Conservation (phyloP, 2,113 vertebrate species). For the Pluvialis apricaria region DNA sequence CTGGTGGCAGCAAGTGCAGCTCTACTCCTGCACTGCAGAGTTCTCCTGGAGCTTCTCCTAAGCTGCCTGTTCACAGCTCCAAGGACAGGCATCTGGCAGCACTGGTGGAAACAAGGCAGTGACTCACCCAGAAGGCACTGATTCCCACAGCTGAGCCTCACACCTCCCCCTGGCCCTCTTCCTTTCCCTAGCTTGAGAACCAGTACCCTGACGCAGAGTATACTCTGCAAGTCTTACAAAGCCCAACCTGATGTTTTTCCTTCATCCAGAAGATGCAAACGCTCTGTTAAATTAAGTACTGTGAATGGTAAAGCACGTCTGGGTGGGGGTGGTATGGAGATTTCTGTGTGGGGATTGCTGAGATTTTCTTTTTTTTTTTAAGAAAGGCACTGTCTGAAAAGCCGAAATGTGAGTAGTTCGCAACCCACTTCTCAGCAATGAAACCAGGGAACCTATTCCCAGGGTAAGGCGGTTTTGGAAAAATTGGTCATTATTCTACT, state of each 20-base stretch:
- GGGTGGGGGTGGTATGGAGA: background rate
- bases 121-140: background rate
- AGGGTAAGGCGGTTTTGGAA: background rate
- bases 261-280: background rate
- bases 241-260: background rate
- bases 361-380: background rate
- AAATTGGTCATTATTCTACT: background rate
- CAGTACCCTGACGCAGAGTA: background rate
- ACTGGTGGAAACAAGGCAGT: background rate
- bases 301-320: background rate
- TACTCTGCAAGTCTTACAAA: background rate
- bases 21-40: background rate
- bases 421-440: background rate
- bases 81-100: background rate
- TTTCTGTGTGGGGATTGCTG: background rate
- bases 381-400: background rate
- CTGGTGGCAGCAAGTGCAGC: background rate
- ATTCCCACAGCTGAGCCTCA: fast-evolving
- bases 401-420: fast-evolving
- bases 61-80: background rate
- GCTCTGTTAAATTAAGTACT: background rate
- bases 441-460: background rate
- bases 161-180: fast-evolving
- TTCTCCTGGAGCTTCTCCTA: too few species aligned
- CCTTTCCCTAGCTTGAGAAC: background rate